phyloP scores from a whole-genome alignment of 2,888 invertebrate species.

The Schizaphis graminum region DNA sequence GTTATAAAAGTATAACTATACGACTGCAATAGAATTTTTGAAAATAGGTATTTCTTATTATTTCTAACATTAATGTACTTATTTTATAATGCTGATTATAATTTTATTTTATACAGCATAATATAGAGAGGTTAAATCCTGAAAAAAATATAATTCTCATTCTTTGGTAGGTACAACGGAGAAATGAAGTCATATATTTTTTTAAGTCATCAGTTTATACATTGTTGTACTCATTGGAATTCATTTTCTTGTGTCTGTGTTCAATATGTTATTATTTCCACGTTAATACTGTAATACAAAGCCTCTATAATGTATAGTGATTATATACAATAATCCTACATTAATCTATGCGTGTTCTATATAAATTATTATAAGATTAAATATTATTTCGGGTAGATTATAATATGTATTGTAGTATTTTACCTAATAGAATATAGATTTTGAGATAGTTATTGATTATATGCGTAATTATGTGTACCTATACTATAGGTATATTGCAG shows the following conservation, averaged over 20 bases:
- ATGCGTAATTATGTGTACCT: background rate
- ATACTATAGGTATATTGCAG: background rate
- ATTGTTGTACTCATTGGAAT: background rate
- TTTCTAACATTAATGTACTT: background rate
- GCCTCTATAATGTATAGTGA: background rate
- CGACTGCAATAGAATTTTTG: background rate
- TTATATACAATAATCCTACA: background rate
- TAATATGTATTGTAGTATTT: background rate
- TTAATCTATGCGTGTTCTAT: constrained; percentile 1
- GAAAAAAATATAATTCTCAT: background rate
- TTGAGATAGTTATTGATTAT: background rate
- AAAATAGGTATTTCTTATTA: background rate
- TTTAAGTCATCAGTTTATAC: background rate
- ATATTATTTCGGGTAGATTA: background rate
- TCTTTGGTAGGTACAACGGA: background rate
- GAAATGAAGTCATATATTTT: background rate
- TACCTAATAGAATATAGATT: background rate
- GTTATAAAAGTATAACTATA: background rate
- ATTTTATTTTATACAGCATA: background rate
- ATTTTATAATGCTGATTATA: background rate
- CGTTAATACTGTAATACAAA: background rate
- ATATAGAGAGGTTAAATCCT: background rate
- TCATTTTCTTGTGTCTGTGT: background rate
- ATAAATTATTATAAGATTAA: constrained; percentile 15
- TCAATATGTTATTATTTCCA: background rate